Percentiles rank a stretch among this genome's conserved stretches.
These are phyloP conservation scores for Gadus chalcogrammus DNA, from an alignment of 2,113 vertebrate genomes.

Conservation along the genomic window DNA sequence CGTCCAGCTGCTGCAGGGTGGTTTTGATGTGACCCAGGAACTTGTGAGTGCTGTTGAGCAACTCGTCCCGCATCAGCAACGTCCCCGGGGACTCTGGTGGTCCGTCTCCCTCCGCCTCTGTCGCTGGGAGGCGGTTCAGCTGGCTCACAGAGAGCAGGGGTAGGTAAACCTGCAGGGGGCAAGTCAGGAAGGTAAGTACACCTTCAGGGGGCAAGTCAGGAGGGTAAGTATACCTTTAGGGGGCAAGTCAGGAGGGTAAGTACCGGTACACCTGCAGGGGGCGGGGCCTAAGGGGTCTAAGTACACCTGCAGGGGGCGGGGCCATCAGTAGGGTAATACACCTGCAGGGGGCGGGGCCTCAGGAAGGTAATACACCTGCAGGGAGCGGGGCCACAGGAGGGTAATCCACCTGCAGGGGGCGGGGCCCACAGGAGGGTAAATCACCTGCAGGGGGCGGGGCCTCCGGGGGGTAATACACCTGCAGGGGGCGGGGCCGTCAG, in stretches of 20 bases:
- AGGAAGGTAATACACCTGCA: background rate
- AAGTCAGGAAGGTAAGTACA: background rate
- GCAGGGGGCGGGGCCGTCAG: too few species aligned
- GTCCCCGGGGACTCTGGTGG: conserved; percentile 40
- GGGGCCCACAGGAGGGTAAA: too few species aligned
- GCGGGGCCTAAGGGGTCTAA: too few species aligned
- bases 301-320: too few species aligned
- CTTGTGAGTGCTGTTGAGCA: conserved; percentile 76
- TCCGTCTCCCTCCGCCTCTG: conserved; percentile 5
- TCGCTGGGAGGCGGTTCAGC: conserved; percentile 46
- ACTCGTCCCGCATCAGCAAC: conserved; percentile 65
- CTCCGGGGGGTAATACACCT: conserved; percentile 64
- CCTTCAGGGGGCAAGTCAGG: too few species aligned
- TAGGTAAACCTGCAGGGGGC: conserved; percentile 58
- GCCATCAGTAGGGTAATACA: conserved; percentile 8
- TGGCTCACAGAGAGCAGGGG: conserved; percentile 69
- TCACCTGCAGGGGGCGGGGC: too few species aligned
- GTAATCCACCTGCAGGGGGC: too few species aligned
- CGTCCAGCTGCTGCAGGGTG: conserved; percentile 74
- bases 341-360: conserved; percentile 51
- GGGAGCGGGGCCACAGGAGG: too few species aligned
- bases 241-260: too few species aligned
- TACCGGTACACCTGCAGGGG: too few species aligned
- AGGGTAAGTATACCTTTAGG: too few species aligned
- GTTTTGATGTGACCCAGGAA: conserved; percentile 66